Percentiles rank a stretch among this genome's conserved stretches.
Conservation (phyloP, 2,888 invertebrate species). For the Drosophila algonquin region DNA sequence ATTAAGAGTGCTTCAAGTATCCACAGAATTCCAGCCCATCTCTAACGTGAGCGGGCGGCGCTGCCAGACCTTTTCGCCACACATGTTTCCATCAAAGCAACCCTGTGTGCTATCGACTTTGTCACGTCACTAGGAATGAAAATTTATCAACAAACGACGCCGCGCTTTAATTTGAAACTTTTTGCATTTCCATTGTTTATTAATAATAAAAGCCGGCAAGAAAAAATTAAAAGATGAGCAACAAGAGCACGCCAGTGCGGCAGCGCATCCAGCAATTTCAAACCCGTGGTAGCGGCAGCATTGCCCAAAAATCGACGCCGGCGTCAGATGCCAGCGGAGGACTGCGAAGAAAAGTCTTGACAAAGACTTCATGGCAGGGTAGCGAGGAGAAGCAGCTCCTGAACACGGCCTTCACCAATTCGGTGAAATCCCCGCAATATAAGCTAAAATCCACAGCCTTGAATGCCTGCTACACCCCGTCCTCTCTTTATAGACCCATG, state of each 20-base stretch:
- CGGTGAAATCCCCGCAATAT: slow-evolving; percentile 51
- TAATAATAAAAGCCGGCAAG: neutral
- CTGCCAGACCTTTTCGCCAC: slow-evolving; percentile 9
- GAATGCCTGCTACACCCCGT: slow-evolving; percentile 83
- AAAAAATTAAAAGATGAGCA: slow-evolving; percentile 55
- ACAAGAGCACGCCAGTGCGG: slow-evolving; percentile 63
- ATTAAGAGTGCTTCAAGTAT: too few relatives aligned
- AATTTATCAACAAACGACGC: slow-evolving; percentile 65
- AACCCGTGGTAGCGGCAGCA: slow-evolving; percentile 38
- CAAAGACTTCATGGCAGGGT: slow-evolving; percentile 26
- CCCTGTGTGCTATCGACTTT: slow-evolving; percentile 47
- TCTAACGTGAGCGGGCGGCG: neutral
- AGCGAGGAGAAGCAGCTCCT: slow-evolving; percentile 46
- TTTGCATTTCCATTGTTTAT: slow-evolving; percentile 36
- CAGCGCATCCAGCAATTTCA: slow-evolving; percentile 67
- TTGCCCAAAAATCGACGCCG: slow-evolving; percentile 43
- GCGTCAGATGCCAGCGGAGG: slow-evolving; percentile 49
- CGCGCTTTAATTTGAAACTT: slow-evolving; percentile 69
- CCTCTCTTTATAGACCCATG: slow-evolving; percentile 75
- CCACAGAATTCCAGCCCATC: too few relatives aligned
- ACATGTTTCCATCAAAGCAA: slow-evolving; percentile 11
- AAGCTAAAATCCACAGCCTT: slow-evolving; percentile 70
- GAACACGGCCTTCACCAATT: slow-evolving; percentile 64
- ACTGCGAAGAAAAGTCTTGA: slow-evolving; percentile 48
- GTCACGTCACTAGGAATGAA: slow-evolving; percentile 40